These are phyloP conservation scores for Sorex araneus DNA, from an alignment of 2,113 vertebrate genomes.

Conservation along the genomic window DNA sequence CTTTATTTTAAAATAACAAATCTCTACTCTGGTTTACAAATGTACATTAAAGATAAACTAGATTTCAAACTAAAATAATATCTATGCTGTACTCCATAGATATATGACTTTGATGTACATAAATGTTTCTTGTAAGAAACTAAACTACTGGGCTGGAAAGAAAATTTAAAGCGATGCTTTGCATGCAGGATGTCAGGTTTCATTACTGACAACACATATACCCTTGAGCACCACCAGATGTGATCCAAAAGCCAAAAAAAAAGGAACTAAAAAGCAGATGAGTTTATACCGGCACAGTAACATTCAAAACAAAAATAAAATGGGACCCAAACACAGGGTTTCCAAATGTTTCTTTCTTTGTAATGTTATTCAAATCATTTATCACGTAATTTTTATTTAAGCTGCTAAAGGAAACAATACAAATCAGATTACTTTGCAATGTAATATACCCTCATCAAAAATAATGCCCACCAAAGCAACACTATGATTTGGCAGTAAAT, in stretches of 20 bases:
- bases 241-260: too few species aligned
- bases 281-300: slow-evolving; percentile 19
- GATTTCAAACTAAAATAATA: slow-evolving; percentile 47
- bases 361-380: slow-evolving; percentile 33
- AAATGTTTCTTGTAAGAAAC: slow-evolving; percentile 11
- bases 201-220: too few species aligned
- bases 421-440: slow-evolving; percentile 26
- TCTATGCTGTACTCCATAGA: neutral
- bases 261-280: slow-evolving; percentile 5
- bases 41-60: neutral
- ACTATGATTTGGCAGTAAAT: neutral
- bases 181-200: too few species aligned
- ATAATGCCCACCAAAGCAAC: slow-evolving; percentile 32
- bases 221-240: too few species aligned
- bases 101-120: slow-evolving; percentile 21
- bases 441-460: neutral
- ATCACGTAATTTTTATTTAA: slow-evolving; percentile 18
- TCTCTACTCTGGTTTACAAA: too few species aligned
- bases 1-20: too few species aligned
- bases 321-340: neutral
- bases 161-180: too few species aligned
- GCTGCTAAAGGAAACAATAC: slow-evolving; percentile 46
- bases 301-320: neutral
- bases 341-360: slow-evolving; percentile 47
- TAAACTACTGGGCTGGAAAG: too few species aligned